Base-by-base conservation (phyloP, 2,113 vertebrate genomes). In the Sander vitreus region DNA sequence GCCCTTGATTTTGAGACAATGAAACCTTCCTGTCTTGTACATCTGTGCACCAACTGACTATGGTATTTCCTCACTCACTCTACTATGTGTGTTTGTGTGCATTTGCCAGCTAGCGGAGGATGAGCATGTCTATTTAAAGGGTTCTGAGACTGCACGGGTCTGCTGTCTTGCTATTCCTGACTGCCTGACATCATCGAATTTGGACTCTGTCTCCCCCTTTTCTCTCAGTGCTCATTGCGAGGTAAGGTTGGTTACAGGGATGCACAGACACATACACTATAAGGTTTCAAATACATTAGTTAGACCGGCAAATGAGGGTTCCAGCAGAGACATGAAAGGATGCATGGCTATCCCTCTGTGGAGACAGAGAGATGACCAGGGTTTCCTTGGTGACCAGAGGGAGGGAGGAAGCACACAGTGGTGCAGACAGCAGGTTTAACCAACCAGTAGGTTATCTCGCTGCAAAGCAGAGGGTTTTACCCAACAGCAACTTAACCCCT, bases 111-210 rank as follows among this genome's bases (percentile, higher is more conserved):
- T 39, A 58, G 84, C 65, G 73, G 83, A 81, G 81, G 78, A 87
- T 79, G 83, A 84, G 64, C 53, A 10, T 76, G 85, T 90, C 90
- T 91, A 86, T 93, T 91, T 91, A 94, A 93, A 93, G 88, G 86
- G 64, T 88, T 83, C 81, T 13, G 66, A 89, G 80, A 68, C 78
- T 80, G 82, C 57, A 81, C 81, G 10, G 86, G 82, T 84, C 84
- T 69, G 84, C 88, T 76, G 84, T 69, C 87, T 89, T 80, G 73
- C 83, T 92, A 74, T 87, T 91, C 73, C 67, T 84, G 88, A 86
- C 84, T 65, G 88, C 78, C 53, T 45, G 65, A 43, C 73, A 65
- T 83, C 72, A 67, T 74, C 55, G 21, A 84, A 81, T 88, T 85
- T 80, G 85, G 83, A 89, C 73, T 71, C 75, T 73, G 62, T 47